Evolutionary conservation across 2,113 vertebrate genomes (phyloP).

Genomic region (Chrysochloris asiatica): DNA sequence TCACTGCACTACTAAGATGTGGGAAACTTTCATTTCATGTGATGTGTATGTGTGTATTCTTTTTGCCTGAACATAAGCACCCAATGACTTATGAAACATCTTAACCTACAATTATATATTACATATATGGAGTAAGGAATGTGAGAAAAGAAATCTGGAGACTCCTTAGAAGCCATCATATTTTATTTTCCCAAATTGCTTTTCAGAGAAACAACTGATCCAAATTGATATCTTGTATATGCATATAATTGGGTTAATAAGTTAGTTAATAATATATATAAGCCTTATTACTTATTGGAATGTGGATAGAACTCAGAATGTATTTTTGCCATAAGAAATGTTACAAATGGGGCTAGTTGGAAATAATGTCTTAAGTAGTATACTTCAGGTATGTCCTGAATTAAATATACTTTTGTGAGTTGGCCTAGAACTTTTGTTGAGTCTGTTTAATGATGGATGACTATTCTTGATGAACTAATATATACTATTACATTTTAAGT

Average conservation of each 20-base stretch:
- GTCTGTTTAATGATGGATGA: not conserved
- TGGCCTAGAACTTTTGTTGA: constrained; percentile 9
- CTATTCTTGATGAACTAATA: not conserved
- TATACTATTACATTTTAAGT: not conserved
- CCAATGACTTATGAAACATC: not conserved
- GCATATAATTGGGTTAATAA: not conserved
- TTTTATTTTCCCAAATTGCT: constrained; percentile 13
- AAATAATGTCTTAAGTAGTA: not conserved
- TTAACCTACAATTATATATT: not conserved
- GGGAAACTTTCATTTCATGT: not conserved
- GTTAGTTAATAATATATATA: not conserved
- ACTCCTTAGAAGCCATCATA: not conserved
- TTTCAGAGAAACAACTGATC: not conserved
- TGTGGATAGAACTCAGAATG: not conserved
- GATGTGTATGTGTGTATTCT: not conserved
- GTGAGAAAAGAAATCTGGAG: not conserved
- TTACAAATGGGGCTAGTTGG: not conserved
- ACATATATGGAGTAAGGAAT: not conserved
- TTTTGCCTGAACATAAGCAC: not conserved
- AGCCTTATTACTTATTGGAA: not conserved
- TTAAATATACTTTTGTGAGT: not conserved
- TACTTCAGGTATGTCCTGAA: not conserved
- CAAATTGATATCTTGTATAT: not conserved
- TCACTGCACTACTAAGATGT: not conserved
- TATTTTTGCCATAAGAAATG: not conserved